Conservation (phyloP, 1,140 invertebrate species). For the Rhizoglyphus robini region DNA sequence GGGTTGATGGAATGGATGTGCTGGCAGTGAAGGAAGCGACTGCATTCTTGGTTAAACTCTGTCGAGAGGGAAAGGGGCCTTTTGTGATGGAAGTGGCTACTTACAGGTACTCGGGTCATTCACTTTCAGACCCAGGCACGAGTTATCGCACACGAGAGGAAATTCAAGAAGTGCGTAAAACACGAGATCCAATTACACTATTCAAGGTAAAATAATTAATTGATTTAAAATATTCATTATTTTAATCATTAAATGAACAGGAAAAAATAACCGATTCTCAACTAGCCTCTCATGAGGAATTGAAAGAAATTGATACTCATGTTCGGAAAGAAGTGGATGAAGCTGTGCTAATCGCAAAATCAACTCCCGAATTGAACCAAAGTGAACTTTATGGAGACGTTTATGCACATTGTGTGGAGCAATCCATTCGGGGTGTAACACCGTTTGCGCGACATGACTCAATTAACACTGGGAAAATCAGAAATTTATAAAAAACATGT, state of each 20-base stretch:
- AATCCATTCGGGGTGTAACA: slow-evolving; percentile 44
- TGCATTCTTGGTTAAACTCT: slow-evolving; percentile 62
- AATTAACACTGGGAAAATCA: slow-evolving; percentile 37
- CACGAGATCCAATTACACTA: slow-evolving; percentile 67
- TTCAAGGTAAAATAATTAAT: too few species aligned
- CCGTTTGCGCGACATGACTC: slow-evolving; percentile 42
- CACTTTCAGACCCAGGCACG: slow-evolving; percentile 44
- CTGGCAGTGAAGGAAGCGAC: slow-evolving; percentile 77
- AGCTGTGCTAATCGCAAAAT: slow-evolving; percentile 58
- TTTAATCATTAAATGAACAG: too few species aligned
- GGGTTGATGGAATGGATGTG: slow-evolving; percentile 98
- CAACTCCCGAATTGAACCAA: slow-evolving; percentile 60
- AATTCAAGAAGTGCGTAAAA: slow-evolving; percentile 72
- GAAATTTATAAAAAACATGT: too few species aligned
- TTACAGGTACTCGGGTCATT: slow-evolving; percentile 49
- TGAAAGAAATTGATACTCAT: slow-evolving; percentile 71
- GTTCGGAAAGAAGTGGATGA: slow-evolving; percentile 72
- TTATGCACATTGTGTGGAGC: slow-evolving; percentile 55
- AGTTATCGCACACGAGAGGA: slow-evolving; percentile 59
- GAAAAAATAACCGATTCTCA: slow-evolving; percentile 47
- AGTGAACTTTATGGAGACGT: slow-evolving; percentile 77
- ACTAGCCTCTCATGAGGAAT: slow-evolving; percentile 55
- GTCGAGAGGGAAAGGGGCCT: slow-evolving; percentile 67
- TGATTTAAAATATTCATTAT: too few species aligned
- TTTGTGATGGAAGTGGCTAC: slow-evolving; percentile 73